phyloP scores from a whole-genome alignment of 1,140 invertebrate species.

The Pachyrhynchus sulphureomaculatus region DNA sequence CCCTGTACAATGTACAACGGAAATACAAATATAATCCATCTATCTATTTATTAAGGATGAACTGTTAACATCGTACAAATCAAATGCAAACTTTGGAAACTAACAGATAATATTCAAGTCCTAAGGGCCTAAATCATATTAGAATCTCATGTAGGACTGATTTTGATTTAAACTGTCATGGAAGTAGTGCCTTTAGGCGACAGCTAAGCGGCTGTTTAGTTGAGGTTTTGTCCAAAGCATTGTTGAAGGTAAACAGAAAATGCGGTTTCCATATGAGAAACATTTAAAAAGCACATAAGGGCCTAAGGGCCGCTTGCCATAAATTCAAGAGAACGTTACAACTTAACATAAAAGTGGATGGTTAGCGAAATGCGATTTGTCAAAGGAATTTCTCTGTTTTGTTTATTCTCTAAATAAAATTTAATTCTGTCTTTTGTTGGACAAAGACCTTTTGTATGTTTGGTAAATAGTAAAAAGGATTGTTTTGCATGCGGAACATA shows the following conservation, averaged over 20 bases:
- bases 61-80: neutral
- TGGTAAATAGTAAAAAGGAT: too few relatives aligned
- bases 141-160: constrained; percentile 10
- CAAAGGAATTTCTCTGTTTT: constrained; percentile 17
- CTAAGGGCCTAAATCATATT: constrained; percentile 9
- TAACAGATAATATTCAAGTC: constrained; percentile 17
- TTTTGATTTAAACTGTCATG: constrained; percentile 23
- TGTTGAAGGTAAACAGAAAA: constrained; percentile 24
- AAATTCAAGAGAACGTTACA: constrained; percentile 21
- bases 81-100: constrained; percentile 12
- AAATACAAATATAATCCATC: too few relatives aligned
- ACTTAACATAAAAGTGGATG: constrained; percentile 19
- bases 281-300: constrained; percentile 21
- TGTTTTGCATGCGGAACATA: too few relatives aligned
- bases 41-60: too few relatives aligned
- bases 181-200: constrained; percentile 4
- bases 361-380: constrained; percentile 16
- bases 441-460: neutral
- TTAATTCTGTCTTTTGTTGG: constrained; percentile 14
- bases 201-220: constrained; percentile 14
- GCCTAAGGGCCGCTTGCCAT: constrained; percentile 18
- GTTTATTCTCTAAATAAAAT: constrained; percentile 21
- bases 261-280: constrained; percentile 22
- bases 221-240: constrained; percentile 27
- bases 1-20: too few relatives aligned